Evolutionary conservation across 2,888 invertebrate species (phyloP).

Genomic region (Tholera decimalis): DNA sequence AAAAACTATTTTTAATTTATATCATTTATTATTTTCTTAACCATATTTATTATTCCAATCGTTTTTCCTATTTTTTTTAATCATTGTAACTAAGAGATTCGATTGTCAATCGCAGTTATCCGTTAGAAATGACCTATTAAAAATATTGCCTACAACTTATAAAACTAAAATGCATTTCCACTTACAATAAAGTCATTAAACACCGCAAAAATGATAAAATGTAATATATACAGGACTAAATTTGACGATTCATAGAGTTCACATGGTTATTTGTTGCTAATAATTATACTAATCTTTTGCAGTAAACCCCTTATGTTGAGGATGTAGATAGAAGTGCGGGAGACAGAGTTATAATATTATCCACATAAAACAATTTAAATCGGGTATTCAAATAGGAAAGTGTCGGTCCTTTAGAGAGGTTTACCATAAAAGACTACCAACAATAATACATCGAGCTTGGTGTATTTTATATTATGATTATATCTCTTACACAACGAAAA

Average conservation of each 20-base stretch:
- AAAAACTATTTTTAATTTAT: constrained; percentile 79
- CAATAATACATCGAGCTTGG: constrained; percentile 86
- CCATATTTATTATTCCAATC: constrained; percentile 90
- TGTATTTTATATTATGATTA: constrained; percentile 88
- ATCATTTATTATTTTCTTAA: constrained; percentile 91
- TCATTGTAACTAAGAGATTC: constrained; percentile 91
- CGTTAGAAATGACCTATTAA: constrained; percentile 88
- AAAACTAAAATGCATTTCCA: constrained; percentile 91
- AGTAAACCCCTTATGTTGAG: constrained; percentile 79
- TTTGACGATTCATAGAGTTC: constrained; percentile 86
- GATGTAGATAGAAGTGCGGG: constrained; percentile 78
- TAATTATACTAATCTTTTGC: constrained; percentile 78
- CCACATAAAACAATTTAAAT: constrained; percentile 71
- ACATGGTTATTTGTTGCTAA: constrained; percentile 84
- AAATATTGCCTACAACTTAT: constrained; percentile 91
- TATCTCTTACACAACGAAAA: constrained; percentile 86
- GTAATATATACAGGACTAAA: constrained; percentile 90
- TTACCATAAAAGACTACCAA: constrained; percentile 81
- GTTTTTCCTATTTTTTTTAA: constrained; percentile 90
- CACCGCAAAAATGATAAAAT: constrained; percentile 88
- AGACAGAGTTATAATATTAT: constrained; percentile 69
- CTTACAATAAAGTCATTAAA: constrained; percentile 88
- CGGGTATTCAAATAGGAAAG: constrained; percentile 75
- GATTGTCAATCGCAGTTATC: constrained; percentile 86
- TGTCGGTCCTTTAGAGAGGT: constrained; percentile 81